Evolutionary conservation across 64 coral and sea anemone genomes (phyloP), one percentile per base, ranked within the genome.

Genomic region (Dendrophyllia cribrosa): DNA sequence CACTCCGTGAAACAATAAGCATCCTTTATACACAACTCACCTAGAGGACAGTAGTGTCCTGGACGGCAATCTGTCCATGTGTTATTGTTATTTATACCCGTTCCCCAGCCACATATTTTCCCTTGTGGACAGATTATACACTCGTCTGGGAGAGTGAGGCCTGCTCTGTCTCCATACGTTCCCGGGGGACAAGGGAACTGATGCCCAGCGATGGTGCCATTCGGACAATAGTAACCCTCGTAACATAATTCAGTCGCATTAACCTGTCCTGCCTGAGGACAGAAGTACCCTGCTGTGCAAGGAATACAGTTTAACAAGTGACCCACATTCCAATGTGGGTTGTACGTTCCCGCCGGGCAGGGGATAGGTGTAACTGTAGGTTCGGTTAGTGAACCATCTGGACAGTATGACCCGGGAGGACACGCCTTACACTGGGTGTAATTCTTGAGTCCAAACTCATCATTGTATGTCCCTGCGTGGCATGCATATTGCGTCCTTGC

Each of bases 211-310:
- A 96, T 53, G 43, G 97, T 99, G 59, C 94, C 71, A 86, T 96
- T 99, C 11, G 97, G 97, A 56, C 97, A 99, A 59, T 99, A 99
- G 89, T 99, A 99, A 12, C 97, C 97, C 64, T 99, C 97, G 78
- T 94, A 93, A 83, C 97, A 99, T 64, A 70, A 58, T 71, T 96
- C 83, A 22, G 94, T 96, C 6, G 86, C 94, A 90, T 93, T 91
- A 47, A 79, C 22, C 68, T 99, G 97, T n/a, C 91, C 97, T 47
- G 97, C 87, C 58, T 87, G 88, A 3, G 97, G 97, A 51, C 97
- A 99, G 51, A 93, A 96, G 22, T 56, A 93, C 19, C 97, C 97
- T 72, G 97, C 90, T 5, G 94, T 96, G 85, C 97, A 99, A 5
- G 94, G 97, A 20, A 87, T 87, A 73, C 97, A 99, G 56, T 99